phyloP scores from a whole-genome alignment of 1,140 invertebrate genomes.

The Bombus sibiricus region DNA sequence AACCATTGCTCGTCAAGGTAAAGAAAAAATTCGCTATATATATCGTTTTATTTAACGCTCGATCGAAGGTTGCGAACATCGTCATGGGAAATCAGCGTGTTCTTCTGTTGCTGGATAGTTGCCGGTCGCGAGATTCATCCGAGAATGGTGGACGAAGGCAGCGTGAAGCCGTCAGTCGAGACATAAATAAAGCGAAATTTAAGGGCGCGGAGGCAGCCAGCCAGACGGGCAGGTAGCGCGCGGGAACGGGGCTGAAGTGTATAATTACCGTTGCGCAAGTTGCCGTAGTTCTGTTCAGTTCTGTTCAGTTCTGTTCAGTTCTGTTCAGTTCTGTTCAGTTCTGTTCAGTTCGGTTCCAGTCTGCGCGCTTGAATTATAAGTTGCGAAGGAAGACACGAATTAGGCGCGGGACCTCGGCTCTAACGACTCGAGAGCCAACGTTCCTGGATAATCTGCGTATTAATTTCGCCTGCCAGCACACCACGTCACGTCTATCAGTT shows the following conservation, averaged over 20 bases:
- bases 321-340: conserved; percentile 77
- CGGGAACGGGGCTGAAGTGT: conserved; percentile 76
- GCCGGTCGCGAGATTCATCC: conserved; percentile 51
- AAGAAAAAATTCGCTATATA: too few relatives aligned
- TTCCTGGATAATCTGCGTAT: conserved; percentile 63
- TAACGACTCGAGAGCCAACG: conserved; percentile 37
- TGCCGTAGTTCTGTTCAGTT: conserved; percentile 79
- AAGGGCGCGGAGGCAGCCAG: conserved; percentile 75
- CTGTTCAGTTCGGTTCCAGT: conserved; percentile 82
- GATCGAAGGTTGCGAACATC: neutral
- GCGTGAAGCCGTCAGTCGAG: conserved; percentile 77
- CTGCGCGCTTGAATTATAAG: conserved; percentile 83
- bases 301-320: conserved; percentile 76
- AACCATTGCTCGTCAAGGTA: too few relatives aligned
- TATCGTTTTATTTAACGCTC: neutral
- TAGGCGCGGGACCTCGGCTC: conserved; percentile 71
- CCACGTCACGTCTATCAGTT: conserved; percentile 46
- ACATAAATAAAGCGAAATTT: conserved; percentile 83
- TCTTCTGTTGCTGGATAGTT: neutral
- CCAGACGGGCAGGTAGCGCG: conserved; percentile 69
- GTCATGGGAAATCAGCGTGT: neutral
- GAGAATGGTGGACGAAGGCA: conserved; percentile 49
- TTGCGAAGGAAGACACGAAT: conserved; percentile 82
- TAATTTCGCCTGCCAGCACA: conserved; percentile 58
- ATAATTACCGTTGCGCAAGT: conserved; percentile 82